Percentiles rank a stretch among this genome's conserved stretches.
phyloP scores from a whole-genome alignment of 2,797 vertebrate species.

The Chrysocyon brachyurus region DNA sequence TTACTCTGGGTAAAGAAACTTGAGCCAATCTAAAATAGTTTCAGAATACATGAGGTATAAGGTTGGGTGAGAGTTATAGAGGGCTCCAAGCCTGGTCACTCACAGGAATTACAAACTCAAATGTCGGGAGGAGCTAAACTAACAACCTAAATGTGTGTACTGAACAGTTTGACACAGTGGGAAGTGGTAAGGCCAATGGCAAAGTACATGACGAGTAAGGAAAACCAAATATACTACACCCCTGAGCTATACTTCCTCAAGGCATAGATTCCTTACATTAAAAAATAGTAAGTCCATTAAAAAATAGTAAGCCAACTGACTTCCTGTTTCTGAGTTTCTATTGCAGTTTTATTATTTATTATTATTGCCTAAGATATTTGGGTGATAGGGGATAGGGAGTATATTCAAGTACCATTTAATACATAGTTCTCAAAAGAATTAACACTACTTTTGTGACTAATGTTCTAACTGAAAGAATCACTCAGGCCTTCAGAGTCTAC shows the following conservation, averaged over 20 bases:
- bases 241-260: neutral
- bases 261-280: neutral
- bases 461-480: slow-evolving; percentile 48
- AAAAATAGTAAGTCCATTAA: neutral
- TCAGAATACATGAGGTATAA: neutral
- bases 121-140: neutral
- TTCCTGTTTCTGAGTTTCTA: slow-evolving; percentile 24
- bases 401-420: slow-evolving; percentile 45
- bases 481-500: neutral
- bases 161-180: neutral
- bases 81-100: neutral
- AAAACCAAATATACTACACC: neutral
- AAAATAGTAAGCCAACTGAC: neutral
- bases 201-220: neutral
- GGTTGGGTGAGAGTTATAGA: neutral
- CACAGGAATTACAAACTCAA: neutral
- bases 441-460: neutral
- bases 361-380: slow-evolving; percentile 2
- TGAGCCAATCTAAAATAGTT: slow-evolving; percentile 40
- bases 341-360: slow-evolving; percentile 42
- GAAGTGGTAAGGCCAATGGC: neutral
- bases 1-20: neutral
- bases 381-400: neutral
- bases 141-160: neutral
- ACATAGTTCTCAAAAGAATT: slow-evolving; percentile 20